A percentile compares a stretch with the other conserved stretches of the same genome.
Conservation (phyloP, 1,140 invertebrate species). For the Metaphire vulgaris region DNA sequence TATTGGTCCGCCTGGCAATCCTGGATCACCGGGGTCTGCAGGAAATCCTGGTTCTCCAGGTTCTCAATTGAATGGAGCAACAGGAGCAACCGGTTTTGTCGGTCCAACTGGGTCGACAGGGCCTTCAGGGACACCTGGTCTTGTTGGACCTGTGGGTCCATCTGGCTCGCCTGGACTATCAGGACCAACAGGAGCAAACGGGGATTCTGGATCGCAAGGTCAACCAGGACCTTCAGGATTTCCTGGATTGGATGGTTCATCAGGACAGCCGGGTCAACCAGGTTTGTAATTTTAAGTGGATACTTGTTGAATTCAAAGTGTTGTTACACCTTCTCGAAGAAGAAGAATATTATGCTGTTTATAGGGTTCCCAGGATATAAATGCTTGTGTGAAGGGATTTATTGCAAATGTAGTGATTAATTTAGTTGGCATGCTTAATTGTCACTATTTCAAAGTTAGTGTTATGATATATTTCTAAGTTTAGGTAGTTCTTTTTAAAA, state of each 20-base stretch:
- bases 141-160: not conserved
- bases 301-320: no score
- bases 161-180: not conserved
- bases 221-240: not conserved
- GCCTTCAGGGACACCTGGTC: not conserved
- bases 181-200: not conserved
- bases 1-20: not conserved
- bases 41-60: not conserved
- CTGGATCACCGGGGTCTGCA: not conserved
- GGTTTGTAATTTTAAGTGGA: not conserved
- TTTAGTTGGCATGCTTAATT: no score
- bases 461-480: no score
- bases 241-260: not conserved
- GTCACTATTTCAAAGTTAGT: no score
- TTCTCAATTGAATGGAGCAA: not conserved
- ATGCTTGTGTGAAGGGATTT: no score
- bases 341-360: no score
- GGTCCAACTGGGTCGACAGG: not conserved
- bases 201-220: not conserved
- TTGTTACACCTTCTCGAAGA: no score
- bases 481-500: no score
- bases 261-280: not conserved
- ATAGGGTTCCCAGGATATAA: no score
- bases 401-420: no score
- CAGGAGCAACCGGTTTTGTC: not conserved